Evolutionary conservation across 2,113 vertebrate species (phyloP).

Genomic region (Embiotoca jacksoni): DNA sequence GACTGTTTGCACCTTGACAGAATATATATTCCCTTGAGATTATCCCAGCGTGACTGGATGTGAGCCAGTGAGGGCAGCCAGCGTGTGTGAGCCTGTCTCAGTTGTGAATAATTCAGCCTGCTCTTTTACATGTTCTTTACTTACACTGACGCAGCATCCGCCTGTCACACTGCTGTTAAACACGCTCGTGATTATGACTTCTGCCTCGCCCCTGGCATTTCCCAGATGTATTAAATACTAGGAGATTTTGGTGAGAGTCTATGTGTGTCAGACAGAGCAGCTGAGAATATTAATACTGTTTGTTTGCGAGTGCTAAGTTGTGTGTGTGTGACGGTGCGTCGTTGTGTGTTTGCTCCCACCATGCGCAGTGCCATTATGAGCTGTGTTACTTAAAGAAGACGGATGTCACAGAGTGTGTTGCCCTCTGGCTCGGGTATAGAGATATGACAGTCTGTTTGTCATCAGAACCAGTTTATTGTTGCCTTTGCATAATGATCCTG

Average conservation of each 20-base stretch:
- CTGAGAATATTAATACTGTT: slow-evolving; percentile 58
- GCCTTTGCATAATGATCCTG: slow-evolving; percentile 77
- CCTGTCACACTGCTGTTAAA: slow-evolving; percentile 76
- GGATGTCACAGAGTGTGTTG: slow-evolving; percentile 72
- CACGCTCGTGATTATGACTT: slow-evolving; percentile 68
- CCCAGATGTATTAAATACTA: slow-evolving; percentile 62
- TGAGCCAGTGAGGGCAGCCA: slow-evolving; percentile 41
- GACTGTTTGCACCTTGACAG: slow-evolving; percentile 45
- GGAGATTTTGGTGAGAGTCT: slow-evolving; percentile 27
- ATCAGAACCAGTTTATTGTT: slow-evolving; percentile 76
- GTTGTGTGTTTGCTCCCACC: slow-evolving; percentile 25
- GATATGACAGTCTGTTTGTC: slow-evolving; percentile 80
- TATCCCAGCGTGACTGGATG: slow-evolving; percentile 56
- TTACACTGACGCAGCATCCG: slow-evolving; percentile 74
- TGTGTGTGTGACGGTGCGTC: slow-evolving; percentile 27
- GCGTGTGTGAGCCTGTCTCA: slow-evolving; percentile 46
- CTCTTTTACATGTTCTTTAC: slow-evolving; percentile 76
- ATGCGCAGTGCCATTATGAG: slow-evolving; percentile 61
- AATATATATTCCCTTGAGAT: slow-evolving; percentile 38
- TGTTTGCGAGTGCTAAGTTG: slow-evolving; percentile 50
- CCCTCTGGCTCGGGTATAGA: slow-evolving; percentile 78
- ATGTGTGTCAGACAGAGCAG: slow-evolving; percentile 34
- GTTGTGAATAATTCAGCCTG: slow-evolving; percentile 68
- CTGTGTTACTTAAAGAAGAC: slow-evolving; percentile 79
- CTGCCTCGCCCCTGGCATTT: slow-evolving; percentile 66